Base-by-base conservation (phyloP, 2,888 invertebrate species). In the Pinctada fucata region DNA sequence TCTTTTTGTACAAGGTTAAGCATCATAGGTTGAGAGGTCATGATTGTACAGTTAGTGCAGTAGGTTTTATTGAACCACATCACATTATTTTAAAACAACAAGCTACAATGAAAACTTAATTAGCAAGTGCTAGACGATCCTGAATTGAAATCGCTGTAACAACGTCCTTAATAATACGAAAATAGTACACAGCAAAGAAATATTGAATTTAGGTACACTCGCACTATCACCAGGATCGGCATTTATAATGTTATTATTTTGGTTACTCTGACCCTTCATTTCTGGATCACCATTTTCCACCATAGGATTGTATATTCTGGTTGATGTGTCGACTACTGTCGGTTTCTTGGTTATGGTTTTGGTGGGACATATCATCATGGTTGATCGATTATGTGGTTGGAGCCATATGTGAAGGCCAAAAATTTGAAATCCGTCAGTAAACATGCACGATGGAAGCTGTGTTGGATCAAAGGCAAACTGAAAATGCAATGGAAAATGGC, bases 361-460 rank as follows among this genome's bases (percentile, higher is more conserved):
- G 6, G 6, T 13, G 13, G 58, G 58, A 58, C 58, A 58, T 6
- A 58, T 48, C 66, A 50, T 13, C 74, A 74, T 74, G 65, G 49
- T 74, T 49, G 48, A 49, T 49, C 63, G 65, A 65, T 86, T 78
- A 16, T 84, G 87, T 52, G 86, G 82, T 74, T 87, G 86, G n/a
- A 90, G 85, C 85, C 88, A 90, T 67, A 89, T 83, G 63, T 88
- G 89, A 52, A 89, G 83, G 63, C 90, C 90, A 78, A 89, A 90
- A 51, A 90, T 86, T 52, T 84, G 83, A 82, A 90, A 90, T 2
- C 88, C 78, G 5, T 84, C 80, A 78, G 88, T 83, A 75, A 86
- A 84, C 90, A 90, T 90, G 75, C 90, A 90, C 2, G 85, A 51
- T 67, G 90, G 90, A 75, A 90, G 78, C 84, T 86, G 85, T 31